Evolutionary conservation across 2,888 invertebrate species (phyloP).

Genomic region (Scaptomyza tumidula): DNA sequence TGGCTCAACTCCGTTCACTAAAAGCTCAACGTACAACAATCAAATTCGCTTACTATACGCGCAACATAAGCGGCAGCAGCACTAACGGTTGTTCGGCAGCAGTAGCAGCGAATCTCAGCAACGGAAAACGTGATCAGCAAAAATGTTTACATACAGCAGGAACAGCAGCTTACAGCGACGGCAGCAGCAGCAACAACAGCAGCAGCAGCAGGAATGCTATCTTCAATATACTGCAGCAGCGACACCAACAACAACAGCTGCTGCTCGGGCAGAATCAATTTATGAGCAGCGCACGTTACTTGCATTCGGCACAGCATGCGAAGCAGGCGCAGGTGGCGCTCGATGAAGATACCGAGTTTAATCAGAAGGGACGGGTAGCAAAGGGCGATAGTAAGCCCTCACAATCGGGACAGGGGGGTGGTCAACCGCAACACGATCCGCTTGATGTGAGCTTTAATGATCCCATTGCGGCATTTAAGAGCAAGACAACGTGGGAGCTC

Average conservation of each 20-base stretch:
- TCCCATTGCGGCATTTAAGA: conserved; percentile 96
- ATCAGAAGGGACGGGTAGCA: conserved; percentile 9
- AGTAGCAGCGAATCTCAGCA: conserved; percentile 26
- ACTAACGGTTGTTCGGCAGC: conserved; percentile 33
- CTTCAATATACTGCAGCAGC: conserved; percentile 3
- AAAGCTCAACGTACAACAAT: conserved; percentile 82
- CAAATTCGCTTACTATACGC: conserved; percentile 79
- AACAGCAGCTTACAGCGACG: conserved; percentile 15
- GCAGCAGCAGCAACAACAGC: conserved; percentile 28
- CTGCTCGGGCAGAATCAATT: conserved; percentile 30
- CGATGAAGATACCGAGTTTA: neutral
- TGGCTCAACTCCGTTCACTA: conserved; percentile 85
- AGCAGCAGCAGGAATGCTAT: conserved; percentile 18
- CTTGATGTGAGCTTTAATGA: conserved; percentile 94
- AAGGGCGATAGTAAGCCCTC: neutral
- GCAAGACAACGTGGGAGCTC: conserved; percentile 97
- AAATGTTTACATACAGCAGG: conserved; percentile 35
- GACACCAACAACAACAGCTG: conserved; percentile 7
- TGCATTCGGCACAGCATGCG: conserved; percentile 55
- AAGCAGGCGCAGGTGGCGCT: conserved; percentile 50
- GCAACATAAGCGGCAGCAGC: conserved; percentile 51
- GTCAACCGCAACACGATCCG: conserved; percentile 86
- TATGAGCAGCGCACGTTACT: conserved; percentile 21
- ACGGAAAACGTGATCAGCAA: conserved; percentile 9
- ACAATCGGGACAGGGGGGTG: conserved; percentile 57